These are phyloP conservation scores for Pseudoips prasinana DNA, from an alignment of 2,888 invertebrate species.

Conservation along the genomic window DNA sequence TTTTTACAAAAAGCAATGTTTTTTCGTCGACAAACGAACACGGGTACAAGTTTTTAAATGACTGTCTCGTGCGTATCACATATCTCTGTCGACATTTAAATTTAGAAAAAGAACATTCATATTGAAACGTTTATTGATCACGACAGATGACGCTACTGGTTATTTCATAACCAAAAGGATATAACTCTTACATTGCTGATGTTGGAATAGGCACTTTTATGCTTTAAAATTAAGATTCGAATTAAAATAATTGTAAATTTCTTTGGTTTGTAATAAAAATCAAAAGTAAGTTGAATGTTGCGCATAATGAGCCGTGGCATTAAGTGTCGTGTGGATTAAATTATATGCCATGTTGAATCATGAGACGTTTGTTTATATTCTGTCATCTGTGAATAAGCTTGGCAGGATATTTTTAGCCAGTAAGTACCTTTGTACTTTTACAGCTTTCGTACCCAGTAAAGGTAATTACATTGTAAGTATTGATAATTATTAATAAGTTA, in stretches of 20 bases:
- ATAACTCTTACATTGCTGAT: neutral
- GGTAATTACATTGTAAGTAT: no score
- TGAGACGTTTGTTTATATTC: constrained; percentile 23
- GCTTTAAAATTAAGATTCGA: no score
- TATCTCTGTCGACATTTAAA: constrained; percentile 29
- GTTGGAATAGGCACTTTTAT: neutral
- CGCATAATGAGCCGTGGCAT: constrained; percentile 29
- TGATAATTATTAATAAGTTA: no score
- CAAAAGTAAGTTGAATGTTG: constrained; percentile 29
- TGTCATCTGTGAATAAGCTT: constrained; percentile 24
- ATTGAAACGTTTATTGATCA: constrained; percentile 49
- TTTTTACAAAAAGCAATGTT: no score
- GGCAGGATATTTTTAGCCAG: constrained; percentile 6
- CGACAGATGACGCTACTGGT: constrained; percentile 51
- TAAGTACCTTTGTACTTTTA: no score
- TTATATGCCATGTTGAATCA: constrained; percentile 31
- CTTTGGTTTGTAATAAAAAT: constrained; percentile 14
- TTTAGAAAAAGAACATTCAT: constrained; percentile 33
- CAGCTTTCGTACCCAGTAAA: no score
- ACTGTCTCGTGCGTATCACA: constrained; percentile 17
- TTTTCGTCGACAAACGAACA: no score
- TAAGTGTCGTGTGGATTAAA: constrained; percentile 32
- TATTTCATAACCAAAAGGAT: constrained; percentile 2
- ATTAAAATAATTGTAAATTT: no score
- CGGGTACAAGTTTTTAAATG: no score